phyloP scores from a whole-genome alignment of 2,113 vertebrate species.

The Syngnathoides biaculeatus region DNA sequence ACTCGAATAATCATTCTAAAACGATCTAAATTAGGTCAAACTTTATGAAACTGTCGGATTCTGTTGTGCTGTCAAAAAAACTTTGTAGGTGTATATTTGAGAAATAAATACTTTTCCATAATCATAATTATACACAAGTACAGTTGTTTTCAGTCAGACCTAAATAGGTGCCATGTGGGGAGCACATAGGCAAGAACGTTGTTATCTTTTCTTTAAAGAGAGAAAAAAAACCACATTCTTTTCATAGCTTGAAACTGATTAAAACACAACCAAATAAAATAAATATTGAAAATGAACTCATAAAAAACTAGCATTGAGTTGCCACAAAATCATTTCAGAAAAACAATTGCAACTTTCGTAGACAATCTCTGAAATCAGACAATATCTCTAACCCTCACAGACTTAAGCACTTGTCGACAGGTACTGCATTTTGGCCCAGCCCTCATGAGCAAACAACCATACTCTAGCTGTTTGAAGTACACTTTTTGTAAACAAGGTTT shows the following conservation, averaged over 20 bases:
- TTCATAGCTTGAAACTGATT: too few relatives aligned
- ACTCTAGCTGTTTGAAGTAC: background rate
- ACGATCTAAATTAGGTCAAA: slow-evolving; percentile 13
- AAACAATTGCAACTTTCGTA: background rate
- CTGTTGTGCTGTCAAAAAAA: slow-evolving; percentile 39
- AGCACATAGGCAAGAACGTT: background rate
- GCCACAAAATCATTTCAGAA: background rate
- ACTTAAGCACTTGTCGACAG: background rate
- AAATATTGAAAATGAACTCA: too few relatives aligned
- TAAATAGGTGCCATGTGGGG: slow-evolving; percentile 23
- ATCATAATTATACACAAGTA: slow-evolving; percentile 31
- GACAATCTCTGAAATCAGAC: background rate
- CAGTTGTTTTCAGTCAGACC: background rate
- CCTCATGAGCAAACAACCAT: too few relatives aligned
- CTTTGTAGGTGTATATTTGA: slow-evolving; percentile 33
- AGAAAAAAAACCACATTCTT: too few relatives aligned
- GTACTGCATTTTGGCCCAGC: background rate
- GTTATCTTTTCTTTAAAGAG: too few relatives aligned
- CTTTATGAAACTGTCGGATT: slow-evolving; percentile 37
- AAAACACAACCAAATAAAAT: too few relatives aligned
- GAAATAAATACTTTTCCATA: slow-evolving; percentile 47
- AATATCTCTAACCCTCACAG: too few relatives aligned
- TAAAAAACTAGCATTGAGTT: too few relatives aligned
- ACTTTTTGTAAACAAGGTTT: background rate
- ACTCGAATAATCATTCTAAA: slow-evolving; percentile 29